Evolutionary conservation across 2,888 invertebrate genomes (phyloP).

Genomic region (Hymenopus coronatus): DNA sequence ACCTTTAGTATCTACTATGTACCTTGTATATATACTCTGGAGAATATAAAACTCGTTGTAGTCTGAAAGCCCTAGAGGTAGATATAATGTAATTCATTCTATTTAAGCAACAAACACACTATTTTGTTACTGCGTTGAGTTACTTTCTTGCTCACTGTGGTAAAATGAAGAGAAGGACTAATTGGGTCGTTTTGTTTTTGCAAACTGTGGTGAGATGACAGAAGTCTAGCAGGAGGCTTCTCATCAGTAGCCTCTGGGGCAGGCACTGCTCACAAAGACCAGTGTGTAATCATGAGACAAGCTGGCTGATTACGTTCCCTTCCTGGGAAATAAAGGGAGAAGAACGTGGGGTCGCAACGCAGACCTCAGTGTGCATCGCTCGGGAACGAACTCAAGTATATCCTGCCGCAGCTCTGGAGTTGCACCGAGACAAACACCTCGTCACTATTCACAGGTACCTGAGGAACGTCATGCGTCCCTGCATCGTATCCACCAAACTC

Average conservation of each 20-base stretch:
- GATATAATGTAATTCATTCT: too few relatives aligned
- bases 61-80: too few relatives aligned
- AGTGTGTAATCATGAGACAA: background rate
- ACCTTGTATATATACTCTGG: too few relatives aligned
- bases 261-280: background rate
- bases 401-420: background rate
- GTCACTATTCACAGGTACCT: background rate
- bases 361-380: background rate
- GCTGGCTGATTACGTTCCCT: background rate
- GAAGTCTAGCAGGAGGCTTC: background rate
- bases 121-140: background rate
- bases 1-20: too few relatives aligned
- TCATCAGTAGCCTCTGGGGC: background rate
- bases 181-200: background rate
- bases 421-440: background rate
- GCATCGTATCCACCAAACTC: constrained; percentile 6
- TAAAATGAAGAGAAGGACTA: background rate
- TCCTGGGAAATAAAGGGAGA: background rate
- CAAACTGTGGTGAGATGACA: background rate
- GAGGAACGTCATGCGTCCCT: constrained; percentile 10
- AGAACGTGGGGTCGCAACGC: background rate
- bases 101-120: too few relatives aligned
- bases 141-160: background rate
- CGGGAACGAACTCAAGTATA: background rate
- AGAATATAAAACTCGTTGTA: too few relatives aligned